phyloP scores from a whole-genome alignment of 2,797 vertebrate genomes.

The Chaetodon trifasciatus region DNA sequence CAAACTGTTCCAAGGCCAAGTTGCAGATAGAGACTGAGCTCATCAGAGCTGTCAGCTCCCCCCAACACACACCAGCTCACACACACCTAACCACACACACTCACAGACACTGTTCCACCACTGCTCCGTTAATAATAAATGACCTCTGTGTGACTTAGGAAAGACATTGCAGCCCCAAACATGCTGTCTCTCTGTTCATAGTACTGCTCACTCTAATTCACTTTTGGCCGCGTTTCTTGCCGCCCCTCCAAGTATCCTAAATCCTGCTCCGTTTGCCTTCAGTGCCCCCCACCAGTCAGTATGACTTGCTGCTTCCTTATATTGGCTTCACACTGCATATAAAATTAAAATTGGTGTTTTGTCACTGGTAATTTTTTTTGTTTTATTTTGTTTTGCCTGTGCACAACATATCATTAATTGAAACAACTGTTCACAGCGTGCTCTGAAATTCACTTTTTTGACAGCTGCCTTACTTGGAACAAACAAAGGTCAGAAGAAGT shows the following conservation, averaged over 20 bases:
- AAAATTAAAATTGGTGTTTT: background rate
- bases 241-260: background rate
- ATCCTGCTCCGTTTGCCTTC: background rate
- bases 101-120: conserved; percentile 52
- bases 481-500: background rate
- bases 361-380: too few species aligned
- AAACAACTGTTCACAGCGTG: background rate
- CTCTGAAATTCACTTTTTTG: background rate
- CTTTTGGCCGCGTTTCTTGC: conserved; percentile 1
- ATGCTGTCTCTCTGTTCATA: conserved; percentile 32
- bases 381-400: background rate
- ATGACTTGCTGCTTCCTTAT: background rate
- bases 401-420: background rate
- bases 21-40: conserved; percentile 36
- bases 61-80: conserved; percentile 18
- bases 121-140: conserved; percentile 81
- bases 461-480: background rate
- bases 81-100: conserved; percentile 14
- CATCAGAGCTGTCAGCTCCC: conserved; percentile 43
- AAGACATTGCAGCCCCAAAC: conserved; percentile 53
- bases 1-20: conserved; percentile 18
- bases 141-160: conserved; percentile 68
- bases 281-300: background rate
- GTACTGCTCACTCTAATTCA: conserved; percentile 24
- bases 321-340: background rate